Base-by-base conservation (phyloP, 2,888 invertebrate species). In the Clitarchus hookeri region DNA sequence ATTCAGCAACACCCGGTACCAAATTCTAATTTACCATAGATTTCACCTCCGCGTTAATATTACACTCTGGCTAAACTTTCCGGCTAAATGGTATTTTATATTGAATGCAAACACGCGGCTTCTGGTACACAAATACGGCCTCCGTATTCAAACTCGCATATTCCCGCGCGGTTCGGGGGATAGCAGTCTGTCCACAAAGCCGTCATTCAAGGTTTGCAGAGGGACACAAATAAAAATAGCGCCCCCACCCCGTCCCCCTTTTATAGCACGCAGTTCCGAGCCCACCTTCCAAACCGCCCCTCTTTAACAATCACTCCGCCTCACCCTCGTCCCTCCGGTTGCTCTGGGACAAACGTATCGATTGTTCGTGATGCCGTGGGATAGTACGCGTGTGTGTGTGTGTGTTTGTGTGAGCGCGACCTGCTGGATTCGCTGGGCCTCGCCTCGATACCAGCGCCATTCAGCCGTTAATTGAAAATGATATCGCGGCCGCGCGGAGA, bases 401-500 rank as follows among this genome's bases (percentile, higher is more conserved):
- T 53, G 3, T 53, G 53, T 53, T 0, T 8, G 65, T 23, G 23
- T 23, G 19, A 11, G 8, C 23, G 8, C 65, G n/a, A 65, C 65
- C 65, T 19, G 11, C n/a, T 23, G 65, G 16, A 65, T 65, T 65
- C n/a, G 65, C n/a, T 65, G 11, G 19, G 11, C 65, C 65, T 65
- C 65, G n/a, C 65, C 19, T 65, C 65, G 19, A 65, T 23, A 65
- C 65, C 65, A 19, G 65, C 8, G n/a, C 65, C 65, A 19, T n/a
- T 65, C 65, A 65, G 65, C 65, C 65, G 65, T 65, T 65, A 65
- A 65, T 65, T 65, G 65, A 65, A 65, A 65, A 65, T 65, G 65
- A 65, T 65, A 65, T 65, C n/a, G 65, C 65, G n/a, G 65, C 53
- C 13, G 8, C 19, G 53, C n/a, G 12, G 11, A 23, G 65, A 19